Evolutionary conservation across 2,888 invertebrate species (phyloP).

Genomic region (Hemaris fuciformis): DNA sequence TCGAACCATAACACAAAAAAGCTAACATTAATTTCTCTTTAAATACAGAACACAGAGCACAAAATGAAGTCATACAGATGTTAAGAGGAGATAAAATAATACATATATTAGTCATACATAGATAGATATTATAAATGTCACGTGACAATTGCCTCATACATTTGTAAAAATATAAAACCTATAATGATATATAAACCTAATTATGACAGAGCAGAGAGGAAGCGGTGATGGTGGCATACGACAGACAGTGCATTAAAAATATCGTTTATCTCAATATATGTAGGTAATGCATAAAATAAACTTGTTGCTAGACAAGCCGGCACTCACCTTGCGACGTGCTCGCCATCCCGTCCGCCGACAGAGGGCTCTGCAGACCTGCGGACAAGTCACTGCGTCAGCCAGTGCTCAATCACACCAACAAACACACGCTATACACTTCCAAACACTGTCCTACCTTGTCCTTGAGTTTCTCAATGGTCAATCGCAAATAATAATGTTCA

Average conservation of each 20-base stretch:
- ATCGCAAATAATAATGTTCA: too few relatives aligned
- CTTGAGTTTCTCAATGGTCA: too few relatives aligned
- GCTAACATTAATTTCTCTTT: conserved; percentile 72
- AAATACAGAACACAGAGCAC: conserved; percentile 79
- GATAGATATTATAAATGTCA: conserved; percentile 64
- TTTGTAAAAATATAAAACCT: conserved; percentile 70
- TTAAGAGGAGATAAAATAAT: conserved; percentile 69
- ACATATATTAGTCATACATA: conserved; percentile 63
- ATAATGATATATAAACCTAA: conserved; percentile 79
- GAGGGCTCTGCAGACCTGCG: conserved; percentile 83
- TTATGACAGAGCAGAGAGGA: conserved; percentile 83
- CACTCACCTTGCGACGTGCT: conserved; percentile 94
- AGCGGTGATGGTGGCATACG: conserved; percentile 83
- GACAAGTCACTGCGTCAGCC: conserved; percentile 49
- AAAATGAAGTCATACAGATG: conserved; percentile 77
- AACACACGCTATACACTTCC: background rate
- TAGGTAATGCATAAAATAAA: conserved; percentile 80
- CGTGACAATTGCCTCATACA: conserved; percentile 81
- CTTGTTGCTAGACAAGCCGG: conserved; percentile 76
- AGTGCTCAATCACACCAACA: conserved; percentile 13
- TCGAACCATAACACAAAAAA: conserved; percentile 80
- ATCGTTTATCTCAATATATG: conserved; percentile 80
- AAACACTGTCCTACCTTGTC: too few relatives aligned
- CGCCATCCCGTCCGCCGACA: conserved; percentile 87
- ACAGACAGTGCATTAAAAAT: conserved; percentile 83